These are phyloP conservation scores for Diplodus sargus DNA, from an alignment of 2,797 vertebrate genomes.

Conservation along the genomic window DNA sequence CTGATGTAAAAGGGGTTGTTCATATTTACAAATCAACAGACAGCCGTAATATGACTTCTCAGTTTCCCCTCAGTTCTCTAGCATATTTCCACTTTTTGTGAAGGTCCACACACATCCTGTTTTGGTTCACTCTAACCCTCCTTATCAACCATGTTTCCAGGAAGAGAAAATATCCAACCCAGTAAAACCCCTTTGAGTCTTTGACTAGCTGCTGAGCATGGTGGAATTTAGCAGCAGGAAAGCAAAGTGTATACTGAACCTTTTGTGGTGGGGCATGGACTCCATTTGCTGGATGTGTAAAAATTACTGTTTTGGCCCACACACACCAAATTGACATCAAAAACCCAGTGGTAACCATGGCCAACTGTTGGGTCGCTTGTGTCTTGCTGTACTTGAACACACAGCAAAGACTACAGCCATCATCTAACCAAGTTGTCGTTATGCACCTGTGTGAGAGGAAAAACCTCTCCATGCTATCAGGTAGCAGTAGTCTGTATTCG, in stretches of 20 bases:
- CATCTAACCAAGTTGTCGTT: no score
- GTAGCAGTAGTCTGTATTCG: no score
- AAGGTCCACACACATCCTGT: background rate
- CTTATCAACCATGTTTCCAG: background rate
- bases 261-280: no score
- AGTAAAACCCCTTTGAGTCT: background rate
- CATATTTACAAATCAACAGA: background rate
- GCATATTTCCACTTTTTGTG: background rate
- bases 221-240: background rate
- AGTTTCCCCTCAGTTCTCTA: background rate
- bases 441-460: no score
- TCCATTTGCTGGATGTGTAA: no score
- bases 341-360: no score
- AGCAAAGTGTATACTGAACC: background rate
- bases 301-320: no score
- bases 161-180: background rate
- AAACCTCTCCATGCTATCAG: no score
- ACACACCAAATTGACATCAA: no score
- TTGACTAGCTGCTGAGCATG: background rate
- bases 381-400: no score
- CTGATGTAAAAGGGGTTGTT: background rate
- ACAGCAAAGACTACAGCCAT: no score
- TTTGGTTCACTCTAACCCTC: background rate
- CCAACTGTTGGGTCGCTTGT: no score
- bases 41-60: background rate